Conservation (phyloP, 2,888 invertebrate species). For the Meganola albula region DNA sequence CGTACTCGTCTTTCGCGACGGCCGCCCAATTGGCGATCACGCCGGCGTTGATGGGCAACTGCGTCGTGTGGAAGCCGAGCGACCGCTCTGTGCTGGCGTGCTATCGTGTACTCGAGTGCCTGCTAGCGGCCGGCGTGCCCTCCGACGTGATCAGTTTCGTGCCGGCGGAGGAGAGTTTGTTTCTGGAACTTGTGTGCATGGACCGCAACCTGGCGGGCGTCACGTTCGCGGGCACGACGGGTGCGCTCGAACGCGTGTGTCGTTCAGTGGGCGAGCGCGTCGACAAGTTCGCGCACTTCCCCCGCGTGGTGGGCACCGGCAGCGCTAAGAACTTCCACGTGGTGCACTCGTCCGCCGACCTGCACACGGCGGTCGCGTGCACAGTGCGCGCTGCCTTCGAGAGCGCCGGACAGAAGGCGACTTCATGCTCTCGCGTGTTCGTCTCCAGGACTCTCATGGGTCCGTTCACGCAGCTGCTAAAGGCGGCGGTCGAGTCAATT, state of each 20-base stretch:
- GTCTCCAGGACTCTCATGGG: slow-evolving; percentile 88
- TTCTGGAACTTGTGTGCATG: slow-evolving; percentile 88
- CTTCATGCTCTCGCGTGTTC: slow-evolving; percentile 95
- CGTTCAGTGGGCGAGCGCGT: slow-evolving; percentile 89
- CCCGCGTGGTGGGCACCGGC: slow-evolving; percentile 92
- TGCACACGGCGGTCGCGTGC: slow-evolving; percentile 83
- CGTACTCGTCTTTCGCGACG: slow-evolving; percentile 97
- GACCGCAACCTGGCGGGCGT: slow-evolving; percentile 90
- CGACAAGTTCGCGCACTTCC: slow-evolving; percentile 87
- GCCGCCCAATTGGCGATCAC: slow-evolving; percentile 93
- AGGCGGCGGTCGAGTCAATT: slow-evolving; percentile 80
- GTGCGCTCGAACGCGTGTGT: slow-evolving; percentile 91
- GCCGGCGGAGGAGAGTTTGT: slow-evolving; percentile 92
- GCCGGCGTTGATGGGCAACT: slow-evolving; percentile 90
- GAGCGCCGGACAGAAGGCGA: slow-evolving; percentile 95
- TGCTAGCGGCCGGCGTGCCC: slow-evolving; percentile 93
- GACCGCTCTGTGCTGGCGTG: slow-evolving; percentile 94
- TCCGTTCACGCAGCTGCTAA: slow-evolving; percentile 49
- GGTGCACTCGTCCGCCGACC: slow-evolving; percentile 89
- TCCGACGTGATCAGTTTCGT: slow-evolving; percentile 95
- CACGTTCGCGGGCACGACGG: slow-evolving; percentile 96
- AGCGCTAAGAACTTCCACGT: slow-evolving; percentile 98
- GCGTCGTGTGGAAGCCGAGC: slow-evolving; percentile 95
- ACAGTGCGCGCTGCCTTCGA: slow-evolving; percentile 93
- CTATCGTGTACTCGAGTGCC: slow-evolving; percentile 89